phyloP scores from a whole-genome alignment of 53 echinoderm and acorn worm genomes.

The Mesocentrotus franciscanus region DNA sequence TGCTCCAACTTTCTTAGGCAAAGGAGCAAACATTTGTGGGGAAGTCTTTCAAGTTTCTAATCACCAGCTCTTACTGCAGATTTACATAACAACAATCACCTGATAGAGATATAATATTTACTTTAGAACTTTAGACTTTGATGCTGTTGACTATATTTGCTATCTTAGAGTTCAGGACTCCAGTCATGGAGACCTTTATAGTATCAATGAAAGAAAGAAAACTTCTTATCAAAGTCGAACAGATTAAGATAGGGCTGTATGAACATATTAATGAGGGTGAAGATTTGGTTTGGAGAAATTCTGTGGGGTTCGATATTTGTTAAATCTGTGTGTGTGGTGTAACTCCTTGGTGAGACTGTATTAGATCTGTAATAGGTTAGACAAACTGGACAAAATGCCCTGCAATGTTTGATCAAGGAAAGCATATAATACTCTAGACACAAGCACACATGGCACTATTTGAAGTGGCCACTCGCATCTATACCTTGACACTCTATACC shows the following conservation, averaged over 20 bases:
- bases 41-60: constrained; percentile 1
- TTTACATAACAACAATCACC: not conserved
- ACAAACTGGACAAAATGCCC: constrained; percentile 22
- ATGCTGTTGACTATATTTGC: not conserved
- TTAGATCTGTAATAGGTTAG: not conserved
- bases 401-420: not conserved
- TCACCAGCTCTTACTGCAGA: not conserved
- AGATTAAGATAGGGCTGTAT: no score
- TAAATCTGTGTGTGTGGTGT: not conserved
- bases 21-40: not conserved
- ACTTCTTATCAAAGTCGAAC: no score
- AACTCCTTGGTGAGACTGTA: not conserved
- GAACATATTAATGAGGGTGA: not conserved
- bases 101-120: not conserved
- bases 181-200: not conserved
- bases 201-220: no score
- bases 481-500: not conserved
- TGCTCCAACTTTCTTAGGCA: not conserved
- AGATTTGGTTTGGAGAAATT: not conserved
- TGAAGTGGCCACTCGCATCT: constrained; percentile 2
- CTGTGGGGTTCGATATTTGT: not conserved
- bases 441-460: constrained; percentile 26
- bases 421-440: constrained; percentile 3
- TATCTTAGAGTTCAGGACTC: not conserved
- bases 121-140: not conserved